These are phyloP conservation scores for Salvelinus namaycush DNA, from an alignment of 2,113 vertebrate species.

Conservation along the genomic window DNA sequence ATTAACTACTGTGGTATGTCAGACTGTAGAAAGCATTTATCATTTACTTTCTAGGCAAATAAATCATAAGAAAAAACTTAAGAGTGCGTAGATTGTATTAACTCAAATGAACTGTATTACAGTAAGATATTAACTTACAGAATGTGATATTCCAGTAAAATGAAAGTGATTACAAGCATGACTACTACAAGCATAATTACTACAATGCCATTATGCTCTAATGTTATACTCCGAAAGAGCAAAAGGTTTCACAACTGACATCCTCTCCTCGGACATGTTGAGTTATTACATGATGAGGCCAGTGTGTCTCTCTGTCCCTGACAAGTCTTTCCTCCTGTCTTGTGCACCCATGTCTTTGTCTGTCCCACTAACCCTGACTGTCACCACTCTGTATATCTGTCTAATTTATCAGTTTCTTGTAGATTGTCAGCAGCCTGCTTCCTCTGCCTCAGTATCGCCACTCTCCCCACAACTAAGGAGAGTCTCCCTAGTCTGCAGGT, in stretches of 20 bases:
- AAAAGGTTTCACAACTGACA: not conserved
- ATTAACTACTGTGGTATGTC: not conserved
- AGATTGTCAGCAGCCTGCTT: slow-evolving; percentile 99
- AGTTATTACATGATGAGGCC: not conserved
- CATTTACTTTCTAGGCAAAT: not conserved
- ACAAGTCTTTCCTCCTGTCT: slow-evolving; percentile 69
- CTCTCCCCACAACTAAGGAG: slow-evolving; percentile 92
- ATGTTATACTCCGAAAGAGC: not conserved
- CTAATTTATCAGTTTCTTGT: slow-evolving; percentile 99
- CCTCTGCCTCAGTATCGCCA: slow-evolving; percentile 93
- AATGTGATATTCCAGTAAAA: not conserved
- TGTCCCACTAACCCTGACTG: slow-evolving; percentile 76
- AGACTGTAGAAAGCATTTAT: not conserved
- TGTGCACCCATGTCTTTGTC: slow-evolving; percentile 69
- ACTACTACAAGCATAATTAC: not conserved
- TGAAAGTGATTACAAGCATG: not conserved
- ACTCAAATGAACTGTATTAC: not conserved
- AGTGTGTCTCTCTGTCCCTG: slow-evolving; percentile 24
- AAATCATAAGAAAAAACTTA: not conserved
- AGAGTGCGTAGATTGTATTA: not conserved
- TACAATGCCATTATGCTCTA: not conserved
- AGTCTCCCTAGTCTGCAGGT: slow-evolving; percentile 86
- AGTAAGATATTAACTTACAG: not conserved
- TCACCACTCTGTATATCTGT: slow-evolving; percentile 94
- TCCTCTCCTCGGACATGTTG: not conserved